A percentile compares a stretch with the other conserved stretches of the same genome.
phyloP scores from a whole-genome alignment of 2,888 invertebrate species.

The Drosophila seclusa region DNA sequence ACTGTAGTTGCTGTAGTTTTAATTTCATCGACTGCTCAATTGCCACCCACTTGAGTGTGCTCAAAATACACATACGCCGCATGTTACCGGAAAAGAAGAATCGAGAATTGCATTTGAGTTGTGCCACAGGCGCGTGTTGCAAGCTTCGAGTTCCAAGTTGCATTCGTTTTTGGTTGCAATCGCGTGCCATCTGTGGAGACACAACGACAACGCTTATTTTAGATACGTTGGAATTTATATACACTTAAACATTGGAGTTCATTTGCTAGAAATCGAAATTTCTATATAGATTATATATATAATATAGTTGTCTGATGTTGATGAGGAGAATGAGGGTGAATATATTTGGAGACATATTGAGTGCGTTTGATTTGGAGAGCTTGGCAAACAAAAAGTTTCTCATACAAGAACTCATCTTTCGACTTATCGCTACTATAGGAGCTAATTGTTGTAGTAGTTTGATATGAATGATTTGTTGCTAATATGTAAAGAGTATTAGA shows the following conservation, averaged over 20 bases:
- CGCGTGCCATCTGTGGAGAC: conserved; percentile 55
- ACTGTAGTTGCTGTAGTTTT: conserved; percentile 28
- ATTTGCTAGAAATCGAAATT: not conserved
- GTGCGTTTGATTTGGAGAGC: not conserved
- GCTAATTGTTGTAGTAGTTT: not conserved
- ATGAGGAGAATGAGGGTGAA: not conserved
- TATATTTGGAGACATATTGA: not conserved
- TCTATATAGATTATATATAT: not conserved
- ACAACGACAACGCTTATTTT: not conserved
- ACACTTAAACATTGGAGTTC: not conserved
- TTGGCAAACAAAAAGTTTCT: accelerated
- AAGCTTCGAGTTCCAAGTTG: not conserved
- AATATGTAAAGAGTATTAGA: not conserved
- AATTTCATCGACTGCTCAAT: conserved; percentile 36
- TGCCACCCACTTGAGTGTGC: conserved; percentile 57
- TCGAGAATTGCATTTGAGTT: conserved; percentile 52
- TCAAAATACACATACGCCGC: conserved; percentile 60
- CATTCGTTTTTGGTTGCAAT: conserved; percentile 26
- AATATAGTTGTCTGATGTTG: not conserved
- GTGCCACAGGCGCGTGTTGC: conserved; percentile 14
- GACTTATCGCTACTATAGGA: not conserved
- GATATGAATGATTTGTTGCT: not conserved
- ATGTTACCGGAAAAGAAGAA: conserved; percentile 39
- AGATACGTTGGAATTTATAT: not conserved
- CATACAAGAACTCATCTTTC: not conserved